Evolutionary conservation across 2,888 invertebrate species (phyloP), one percentile per base, ranked within the genome.

Genomic region (Andrena flavipes): DNA sequence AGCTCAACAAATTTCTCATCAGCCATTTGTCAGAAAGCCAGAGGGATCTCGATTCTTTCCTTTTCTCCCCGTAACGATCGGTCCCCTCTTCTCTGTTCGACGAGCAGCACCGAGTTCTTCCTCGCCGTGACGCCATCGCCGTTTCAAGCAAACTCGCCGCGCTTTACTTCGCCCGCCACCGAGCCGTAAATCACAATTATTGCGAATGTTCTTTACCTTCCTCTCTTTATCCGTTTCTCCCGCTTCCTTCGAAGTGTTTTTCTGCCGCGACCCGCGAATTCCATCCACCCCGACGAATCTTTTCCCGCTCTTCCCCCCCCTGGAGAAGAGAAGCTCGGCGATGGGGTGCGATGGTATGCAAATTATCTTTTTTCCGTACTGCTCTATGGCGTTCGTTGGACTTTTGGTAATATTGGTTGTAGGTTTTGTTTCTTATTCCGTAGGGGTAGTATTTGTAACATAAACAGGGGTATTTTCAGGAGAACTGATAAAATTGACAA

Each of bases 141-240:
- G 80, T 56, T 80, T 75, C 80, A 77, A 84, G 85, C 81, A 75
- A 88, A 87, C 83, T 83, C 76, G 71, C 71, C 87, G 86, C 86
- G 88, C 86, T 90, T 89, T 89, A 82, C 88, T 89, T 86, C 84
- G 83, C 82, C 81, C 87, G 76, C 85, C 81, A 79, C 86, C 80
- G 72, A 81, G 84, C 83, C 91, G 91, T 92, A 93, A 92, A 93
- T 92, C 91, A 92, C 90, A 91, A 91, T 93, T 91, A 92, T 91
- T 92, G 92, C 90, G 74, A 91, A 83, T 80, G 83, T 84, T 88
- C 79, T 76, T 80, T 62, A 48, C 68, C 62, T 63, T 70, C 56
- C 51, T 33, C 23, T 20, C 63, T 60, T 62, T 71, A 49, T 75
- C 68, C 80, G 65, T 60, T 67, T 72, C 75, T 77, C 80, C 62